A percentile compares a stretch with the other conserved stretches of the same genome.
These are phyloP conservation scores for Agonopterix alstromeriana DNA, from an alignment of 2,888 invertebrate species.

Conservation along the genomic window DNA sequence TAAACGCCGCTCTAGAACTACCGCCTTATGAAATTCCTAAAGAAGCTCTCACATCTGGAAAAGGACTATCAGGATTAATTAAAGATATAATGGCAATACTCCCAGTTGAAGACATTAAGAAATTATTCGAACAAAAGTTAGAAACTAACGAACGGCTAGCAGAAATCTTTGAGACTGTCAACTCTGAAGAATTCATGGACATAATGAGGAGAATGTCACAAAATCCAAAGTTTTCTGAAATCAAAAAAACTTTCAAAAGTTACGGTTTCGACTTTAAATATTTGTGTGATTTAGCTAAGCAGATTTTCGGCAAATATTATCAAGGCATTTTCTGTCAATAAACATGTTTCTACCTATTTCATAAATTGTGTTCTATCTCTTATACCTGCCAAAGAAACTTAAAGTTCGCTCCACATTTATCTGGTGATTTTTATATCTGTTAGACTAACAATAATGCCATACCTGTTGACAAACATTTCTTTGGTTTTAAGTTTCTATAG, in stretches of 20 bases:
- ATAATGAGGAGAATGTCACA: constrained; percentile 28
- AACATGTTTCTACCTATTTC: neutral
- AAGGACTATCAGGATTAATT: constrained; percentile 26
- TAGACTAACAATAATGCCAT: too few relatives aligned
- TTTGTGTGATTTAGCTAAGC: constrained; percentile 24
- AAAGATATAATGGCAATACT: constrained; percentile 24
- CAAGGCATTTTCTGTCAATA: constrained; percentile 26
- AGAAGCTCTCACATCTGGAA: constrained; percentile 7
- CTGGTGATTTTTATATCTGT: too few relatives aligned
- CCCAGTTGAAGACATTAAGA: constrained; percentile 31
- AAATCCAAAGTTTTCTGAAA: constrained; percentile 28
- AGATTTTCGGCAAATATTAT: constrained; percentile 29
- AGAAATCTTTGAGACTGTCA: constrained; percentile 26
- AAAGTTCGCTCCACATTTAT: too few relatives aligned
- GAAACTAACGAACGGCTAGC: constrained; percentile 26
- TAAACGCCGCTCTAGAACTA: constrained; percentile 24
- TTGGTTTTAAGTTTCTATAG: too few relatives aligned
- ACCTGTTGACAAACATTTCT: too few relatives aligned
- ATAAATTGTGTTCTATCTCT: neutral
- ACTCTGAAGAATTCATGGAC: constrained; percentile 30
- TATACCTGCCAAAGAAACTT: too few relatives aligned
- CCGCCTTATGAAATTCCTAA: constrained; percentile 22
- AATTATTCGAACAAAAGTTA: constrained; percentile 30
- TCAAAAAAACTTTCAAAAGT: constrained; percentile 25
- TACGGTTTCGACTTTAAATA: constrained; percentile 31